Evolutionary conservation across 2,888 invertebrate species (phyloP).

Genomic region (Osmoderma eremita): DNA sequence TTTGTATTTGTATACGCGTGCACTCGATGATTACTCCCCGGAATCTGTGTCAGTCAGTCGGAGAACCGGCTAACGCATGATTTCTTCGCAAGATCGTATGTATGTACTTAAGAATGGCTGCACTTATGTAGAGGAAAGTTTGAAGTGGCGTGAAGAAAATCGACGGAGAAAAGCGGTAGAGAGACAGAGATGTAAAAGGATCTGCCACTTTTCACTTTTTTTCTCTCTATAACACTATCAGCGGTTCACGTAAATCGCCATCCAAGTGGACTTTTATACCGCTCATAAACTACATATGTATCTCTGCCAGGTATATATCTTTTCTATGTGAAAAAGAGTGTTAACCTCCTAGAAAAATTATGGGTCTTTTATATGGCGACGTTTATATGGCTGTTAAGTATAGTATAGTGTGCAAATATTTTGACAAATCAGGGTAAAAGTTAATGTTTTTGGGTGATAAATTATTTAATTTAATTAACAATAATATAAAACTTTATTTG

Average conservation of each 20-base stretch:
- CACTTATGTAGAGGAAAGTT: background rate
- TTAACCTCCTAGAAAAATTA: too few relatives aligned
- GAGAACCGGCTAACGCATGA: background rate
- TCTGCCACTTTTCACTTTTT: constrained; percentile 28
- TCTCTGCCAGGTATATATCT: background rate
- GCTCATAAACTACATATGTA: constrained; percentile 18
- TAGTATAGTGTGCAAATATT: too few relatives aligned
- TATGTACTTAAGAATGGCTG: constrained; percentile 13
- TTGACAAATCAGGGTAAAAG: too few relatives aligned
- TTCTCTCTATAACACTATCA: background rate
- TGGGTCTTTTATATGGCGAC: too few relatives aligned
- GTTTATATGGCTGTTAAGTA: too few relatives aligned
- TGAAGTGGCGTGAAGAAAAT: background rate
- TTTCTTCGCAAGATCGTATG: constrained; percentile 13
- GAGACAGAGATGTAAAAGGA: constrained; percentile 1
- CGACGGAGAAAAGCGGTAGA: background rate
- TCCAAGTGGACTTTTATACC: constrained; percentile 26
- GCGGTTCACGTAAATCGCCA: constrained; percentile 25
- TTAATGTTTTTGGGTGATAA: too few relatives aligned
- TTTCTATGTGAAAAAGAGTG: too few relatives aligned
- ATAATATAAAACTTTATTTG: too few relatives aligned
- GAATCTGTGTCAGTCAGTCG: constrained; percentile 27
- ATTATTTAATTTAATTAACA: too few relatives aligned
- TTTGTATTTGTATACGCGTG: too few relatives aligned
- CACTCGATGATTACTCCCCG: constrained; percentile 10